These are phyloP conservation scores for Agrochola litura DNA, from an alignment of 2,888 invertebrate species.

Conservation along the genomic window DNA sequence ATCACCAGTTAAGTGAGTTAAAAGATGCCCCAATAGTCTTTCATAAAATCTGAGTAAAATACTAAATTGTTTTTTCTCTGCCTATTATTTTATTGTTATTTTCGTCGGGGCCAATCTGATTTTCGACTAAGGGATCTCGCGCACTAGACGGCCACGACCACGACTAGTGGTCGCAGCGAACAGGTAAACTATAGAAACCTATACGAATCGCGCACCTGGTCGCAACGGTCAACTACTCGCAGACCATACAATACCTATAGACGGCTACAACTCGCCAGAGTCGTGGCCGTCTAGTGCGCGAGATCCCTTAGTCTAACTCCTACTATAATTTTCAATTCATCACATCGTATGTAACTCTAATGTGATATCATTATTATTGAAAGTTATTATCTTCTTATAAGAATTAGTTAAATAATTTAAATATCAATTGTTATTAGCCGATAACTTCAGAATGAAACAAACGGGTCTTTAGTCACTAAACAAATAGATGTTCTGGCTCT, in stretches of 20 bases:
- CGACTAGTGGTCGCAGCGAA: too few species aligned
- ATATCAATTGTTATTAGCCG: slow-evolving; percentile 55
- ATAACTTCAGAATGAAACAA: slow-evolving; percentile 40
- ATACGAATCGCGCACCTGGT: too few species aligned
- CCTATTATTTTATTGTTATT: neutral
- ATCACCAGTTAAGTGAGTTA: slow-evolving; percentile 4
- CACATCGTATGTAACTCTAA: slow-evolving; percentile 63
- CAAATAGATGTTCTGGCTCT: slow-evolving; percentile 37
- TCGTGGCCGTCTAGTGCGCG: too few species aligned
- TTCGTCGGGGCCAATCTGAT: slow-evolving; percentile 13
- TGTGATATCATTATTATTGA: slow-evolving; percentile 66
- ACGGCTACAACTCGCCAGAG: too few species aligned
- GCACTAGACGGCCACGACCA: too few species aligned
- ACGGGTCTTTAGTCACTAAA: slow-evolving; percentile 24
- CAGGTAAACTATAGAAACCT: too few species aligned
- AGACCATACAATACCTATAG: too few species aligned
- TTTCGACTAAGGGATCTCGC: neutral
- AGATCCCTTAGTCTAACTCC: neutral
- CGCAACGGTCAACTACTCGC: too few species aligned
- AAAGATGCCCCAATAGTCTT: slow-evolving; percentile 2
- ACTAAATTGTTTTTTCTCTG: neutral
- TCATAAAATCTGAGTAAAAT: slow-evolving; percentile 16
- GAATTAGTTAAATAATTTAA: slow-evolving; percentile 56
- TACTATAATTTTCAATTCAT: slow-evolving; percentile 52
- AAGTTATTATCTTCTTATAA: slow-evolving; percentile 50